Conservation (phyloP, 2,888 invertebrate species). For the Tuta absoluta region DNA sequence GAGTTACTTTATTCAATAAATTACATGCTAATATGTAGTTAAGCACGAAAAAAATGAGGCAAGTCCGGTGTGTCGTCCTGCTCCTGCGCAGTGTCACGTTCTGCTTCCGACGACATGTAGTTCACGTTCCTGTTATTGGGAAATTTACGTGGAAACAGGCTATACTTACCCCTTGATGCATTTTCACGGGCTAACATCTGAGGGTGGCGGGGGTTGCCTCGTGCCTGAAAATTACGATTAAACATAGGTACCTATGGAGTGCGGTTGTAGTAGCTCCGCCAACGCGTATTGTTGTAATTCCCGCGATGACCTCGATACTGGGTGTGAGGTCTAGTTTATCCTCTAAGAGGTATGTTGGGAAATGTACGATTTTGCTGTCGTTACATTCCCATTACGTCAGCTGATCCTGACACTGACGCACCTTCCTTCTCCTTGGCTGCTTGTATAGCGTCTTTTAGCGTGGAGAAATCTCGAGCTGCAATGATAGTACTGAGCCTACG, state of each 20-base stretch:
- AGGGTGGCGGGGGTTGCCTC: background rate
- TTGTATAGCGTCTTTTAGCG: no score
- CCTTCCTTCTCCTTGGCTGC: no score
- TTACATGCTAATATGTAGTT: background rate
- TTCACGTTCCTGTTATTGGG: background rate
- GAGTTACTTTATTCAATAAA: background rate
- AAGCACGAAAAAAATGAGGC: slow-evolving; percentile 15
- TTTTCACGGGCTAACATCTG: background rate
- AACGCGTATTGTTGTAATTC: no score
- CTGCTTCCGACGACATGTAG: background rate
- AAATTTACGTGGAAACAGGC: background rate
- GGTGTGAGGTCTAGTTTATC: background rate
- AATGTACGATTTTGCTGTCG: no score
- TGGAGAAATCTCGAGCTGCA: no score
- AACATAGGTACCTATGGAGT: background rate
- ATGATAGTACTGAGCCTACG: background rate
- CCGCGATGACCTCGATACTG: background rate
- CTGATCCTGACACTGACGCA: no score
- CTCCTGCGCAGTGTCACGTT: background rate
- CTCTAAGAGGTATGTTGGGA: no score
- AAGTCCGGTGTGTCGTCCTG: background rate
- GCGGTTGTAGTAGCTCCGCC: no score
- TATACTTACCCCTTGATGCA: slow-evolving; percentile 2
- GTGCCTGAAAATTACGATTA: background rate
- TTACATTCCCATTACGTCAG: no score